Conservation (phyloP, 2,888 invertebrate species). For the Volucella bombylans region DNA sequence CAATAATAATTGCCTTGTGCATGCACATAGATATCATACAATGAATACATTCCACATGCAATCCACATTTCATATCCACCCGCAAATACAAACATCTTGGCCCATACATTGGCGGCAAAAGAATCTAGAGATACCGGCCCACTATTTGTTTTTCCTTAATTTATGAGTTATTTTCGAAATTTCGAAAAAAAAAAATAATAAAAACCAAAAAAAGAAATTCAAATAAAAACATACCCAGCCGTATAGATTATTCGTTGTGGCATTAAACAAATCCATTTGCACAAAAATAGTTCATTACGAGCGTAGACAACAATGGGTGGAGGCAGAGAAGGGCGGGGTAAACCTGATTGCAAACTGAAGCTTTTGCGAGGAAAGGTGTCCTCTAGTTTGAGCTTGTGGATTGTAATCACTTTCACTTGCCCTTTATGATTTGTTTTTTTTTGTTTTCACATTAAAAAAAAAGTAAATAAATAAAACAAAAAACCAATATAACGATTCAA, state of each 20-base stretch:
- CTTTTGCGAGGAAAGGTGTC: conserved; percentile 35
- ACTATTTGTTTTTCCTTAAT: conserved; percentile 42
- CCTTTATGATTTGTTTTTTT: conserved; percentile 35
- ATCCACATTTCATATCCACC: conserved; percentile 56
- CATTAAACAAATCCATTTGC: conserved; percentile 73
- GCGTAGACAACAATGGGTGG: conserved; percentile 14
- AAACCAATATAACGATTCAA: conserved; percentile 40
- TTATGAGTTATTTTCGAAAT: conserved; percentile 62
- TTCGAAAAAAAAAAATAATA: conserved; percentile 1
- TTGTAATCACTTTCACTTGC: conserved; percentile 62
- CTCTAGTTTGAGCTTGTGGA: conserved; percentile 4
- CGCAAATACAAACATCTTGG: conserved; percentile 39
- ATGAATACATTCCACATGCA: conserved; percentile 70
- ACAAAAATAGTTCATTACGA: conserved; percentile 73
- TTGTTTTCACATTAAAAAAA: conserved; percentile 6
- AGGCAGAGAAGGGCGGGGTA: not conserved
- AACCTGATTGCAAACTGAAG: conserved; percentile 45
- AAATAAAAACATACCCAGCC: conserved; percentile 71
- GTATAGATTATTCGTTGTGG: conserved; percentile 73
- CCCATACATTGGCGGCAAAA: conserved; percentile 50
- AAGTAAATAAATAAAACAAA: conserved; percentile 11
- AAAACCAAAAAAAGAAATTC: conserved; percentile 5
- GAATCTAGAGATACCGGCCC: conserved; percentile 35
- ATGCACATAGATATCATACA: conserved; percentile 45
- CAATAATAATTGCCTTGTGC: conserved; percentile 64